Conservation (phyloP, 1,140 invertebrate species). For the Tenebrio molitor region DNA sequence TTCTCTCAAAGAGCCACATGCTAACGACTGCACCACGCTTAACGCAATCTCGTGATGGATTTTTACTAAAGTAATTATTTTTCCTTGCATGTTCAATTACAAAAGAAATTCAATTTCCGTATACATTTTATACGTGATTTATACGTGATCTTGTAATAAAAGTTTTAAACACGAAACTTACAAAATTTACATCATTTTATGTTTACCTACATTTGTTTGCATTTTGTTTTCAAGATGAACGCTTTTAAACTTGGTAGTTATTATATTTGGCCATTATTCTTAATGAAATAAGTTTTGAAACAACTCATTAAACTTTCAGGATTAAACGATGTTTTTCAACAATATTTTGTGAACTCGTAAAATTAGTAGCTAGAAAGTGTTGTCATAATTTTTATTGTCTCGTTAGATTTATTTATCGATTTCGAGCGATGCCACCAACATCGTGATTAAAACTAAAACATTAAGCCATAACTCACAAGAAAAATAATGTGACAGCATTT, state of each 20-base stretch:
- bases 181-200: constrained; percentile 1
- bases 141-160: constrained; percentile 6
- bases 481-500: constrained; percentile 24
- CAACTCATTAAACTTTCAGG: constrained; percentile 15
- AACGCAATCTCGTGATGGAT: constrained; percentile 24
- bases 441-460: constrained; percentile 7
- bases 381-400: constrained; percentile 9
- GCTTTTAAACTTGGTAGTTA: not conserved
- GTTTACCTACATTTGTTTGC: not conserved
- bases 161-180: constrained; percentile 3
- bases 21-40: not conserved
- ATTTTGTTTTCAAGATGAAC: not conserved
- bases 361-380: not conserved
- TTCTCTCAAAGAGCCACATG: not conserved
- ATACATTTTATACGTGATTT: constrained; percentile 18
- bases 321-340: not conserved
- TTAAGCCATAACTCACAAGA: constrained; percentile 8
- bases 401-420: constrained; percentile 22
- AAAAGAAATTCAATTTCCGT: constrained; percentile 29
- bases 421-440: not conserved
- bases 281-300: constrained; percentile 23
- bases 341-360: no score
- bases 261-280: not conserved
- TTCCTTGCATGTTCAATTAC: constrained; percentile 29
- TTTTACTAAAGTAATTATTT: constrained; percentile 34